A percentile compares a stretch with the other conserved stretches of the same genome.
Evolutionary conservation across 92 coral and sea anemone genomes (phyloP).

Genomic region (Phenganax stokvisi): DNA sequence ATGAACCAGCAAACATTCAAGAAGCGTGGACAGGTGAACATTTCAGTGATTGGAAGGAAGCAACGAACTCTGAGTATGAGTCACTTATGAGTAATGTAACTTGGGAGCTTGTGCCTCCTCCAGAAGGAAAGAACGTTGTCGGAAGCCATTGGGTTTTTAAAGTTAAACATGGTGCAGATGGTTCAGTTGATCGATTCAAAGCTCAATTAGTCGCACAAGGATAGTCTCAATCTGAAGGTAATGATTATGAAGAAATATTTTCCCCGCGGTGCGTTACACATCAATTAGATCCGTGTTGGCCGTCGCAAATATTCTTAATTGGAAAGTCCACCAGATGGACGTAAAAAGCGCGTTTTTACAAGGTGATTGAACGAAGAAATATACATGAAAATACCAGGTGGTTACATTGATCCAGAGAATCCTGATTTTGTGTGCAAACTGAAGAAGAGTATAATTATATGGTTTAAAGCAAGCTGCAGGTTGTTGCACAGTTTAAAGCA

Average conservation of each 20-base stretch:
- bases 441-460: constrained; percentile 1
- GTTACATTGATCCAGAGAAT: constrained; percentile 1
- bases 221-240: not conserved
- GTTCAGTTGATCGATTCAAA: not conserved
- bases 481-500: constrained; percentile 11
- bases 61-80: constrained; percentile 19
- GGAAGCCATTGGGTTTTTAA: constrained; percentile 2
- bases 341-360: constrained; percentile 22
- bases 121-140: constrained; percentile 15
- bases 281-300: constrained; percentile 23
- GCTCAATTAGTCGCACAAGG: not conserved
- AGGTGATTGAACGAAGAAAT: constrained; percentile 22
- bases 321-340: constrained; percentile 35
- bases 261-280: not conserved
- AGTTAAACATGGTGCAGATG: not conserved
- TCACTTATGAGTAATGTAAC: constrained; percentile 13
- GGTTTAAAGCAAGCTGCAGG: constrained; percentile 27
- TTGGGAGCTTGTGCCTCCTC: constrained; percentile 30
- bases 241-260: not conserved
- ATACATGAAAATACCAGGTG: constrained; percentile 26
- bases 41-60: constrained; percentile 15
- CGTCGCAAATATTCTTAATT: constrained; percentile 11
- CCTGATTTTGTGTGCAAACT: constrained; percentile 21
- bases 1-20: constrained; percentile 18
- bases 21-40: constrained; percentile 18